These are phyloP conservation scores for Aix galericulata DNA, from an alignment of 2,113 vertebrate genomes.

Conservation along the genomic window DNA sequence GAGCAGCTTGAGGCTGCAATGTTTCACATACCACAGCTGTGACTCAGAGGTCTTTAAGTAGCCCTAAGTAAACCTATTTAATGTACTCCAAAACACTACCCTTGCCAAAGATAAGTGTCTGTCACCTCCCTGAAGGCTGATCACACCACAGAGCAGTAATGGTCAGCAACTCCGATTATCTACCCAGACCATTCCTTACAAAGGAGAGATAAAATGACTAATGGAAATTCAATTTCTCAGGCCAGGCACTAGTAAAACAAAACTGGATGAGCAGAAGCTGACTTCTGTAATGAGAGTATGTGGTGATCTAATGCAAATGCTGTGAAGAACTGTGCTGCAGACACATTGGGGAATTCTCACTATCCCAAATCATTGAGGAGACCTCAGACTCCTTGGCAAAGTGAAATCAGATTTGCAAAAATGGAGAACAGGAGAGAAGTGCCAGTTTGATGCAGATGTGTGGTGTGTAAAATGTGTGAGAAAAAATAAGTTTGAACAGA, in stretches of 20 bases:
- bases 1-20: background rate
- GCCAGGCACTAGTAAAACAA: background rate
- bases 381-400: background rate
- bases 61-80: background rate
- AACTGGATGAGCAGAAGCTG: background rate
- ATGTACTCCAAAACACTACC: background rate
- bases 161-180: background rate
- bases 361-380: background rate
- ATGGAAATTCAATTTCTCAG: background rate
- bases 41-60: background rate
- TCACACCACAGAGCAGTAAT: background rate
- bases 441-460: background rate
- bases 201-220: background rate
- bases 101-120: background rate
- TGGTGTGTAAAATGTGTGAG: background rate
- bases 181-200: background rate
- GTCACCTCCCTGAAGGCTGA: background rate
- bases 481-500: background rate
- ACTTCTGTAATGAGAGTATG: rapidly evolving
- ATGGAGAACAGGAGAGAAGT: background rate
- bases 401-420: background rate
- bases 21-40: background rate
- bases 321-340: background rate
- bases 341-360: background rate
- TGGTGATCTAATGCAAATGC: rapidly evolving